Conservation (phyloP, 1,140 invertebrate genomes). For the Drusus annulatus region DNA sequence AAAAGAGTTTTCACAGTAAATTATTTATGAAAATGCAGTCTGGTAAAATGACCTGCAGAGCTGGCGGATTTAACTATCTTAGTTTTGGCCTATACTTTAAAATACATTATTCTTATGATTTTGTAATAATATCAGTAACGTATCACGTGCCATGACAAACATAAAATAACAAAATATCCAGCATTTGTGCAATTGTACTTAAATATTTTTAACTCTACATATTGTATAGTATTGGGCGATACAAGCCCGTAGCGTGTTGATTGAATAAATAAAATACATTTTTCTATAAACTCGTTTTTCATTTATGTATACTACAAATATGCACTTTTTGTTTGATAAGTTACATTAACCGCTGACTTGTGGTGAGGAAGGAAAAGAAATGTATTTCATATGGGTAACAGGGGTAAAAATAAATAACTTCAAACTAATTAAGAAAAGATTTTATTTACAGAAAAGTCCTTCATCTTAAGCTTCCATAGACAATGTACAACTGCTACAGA, state of each 20-base stretch:
- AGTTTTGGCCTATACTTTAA: no score
- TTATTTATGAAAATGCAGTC: no score
- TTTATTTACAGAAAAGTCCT: constrained; percentile 57
- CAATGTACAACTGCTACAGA: constrained; percentile 6
- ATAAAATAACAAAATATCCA: not conserved
- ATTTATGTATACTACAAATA: no score
- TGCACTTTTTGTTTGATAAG: no score
- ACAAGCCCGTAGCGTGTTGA: not conserved
- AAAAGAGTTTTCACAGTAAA: no score
- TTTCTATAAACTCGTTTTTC: not conserved
- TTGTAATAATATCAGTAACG: not conserved
- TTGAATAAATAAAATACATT: constrained; percentile 18
- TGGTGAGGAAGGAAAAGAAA: no score
- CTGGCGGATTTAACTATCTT: no score
- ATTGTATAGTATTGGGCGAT: no score
- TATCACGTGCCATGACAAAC: not conserved
- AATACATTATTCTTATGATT: no score
- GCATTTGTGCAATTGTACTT: constrained; percentile 12
- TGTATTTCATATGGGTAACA: not conserved
- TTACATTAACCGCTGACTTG: no score
- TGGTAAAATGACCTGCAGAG: no score
- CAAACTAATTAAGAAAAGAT: constrained; percentile 45
- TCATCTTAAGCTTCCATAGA: constrained; percentile 3
- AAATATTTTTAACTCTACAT: not conserved
- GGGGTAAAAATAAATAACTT: not conserved